These are phyloP conservation scores for Zophobas morio DNA, from an alignment of 1,140 invertebrate genomes.

Conservation along the genomic window DNA sequence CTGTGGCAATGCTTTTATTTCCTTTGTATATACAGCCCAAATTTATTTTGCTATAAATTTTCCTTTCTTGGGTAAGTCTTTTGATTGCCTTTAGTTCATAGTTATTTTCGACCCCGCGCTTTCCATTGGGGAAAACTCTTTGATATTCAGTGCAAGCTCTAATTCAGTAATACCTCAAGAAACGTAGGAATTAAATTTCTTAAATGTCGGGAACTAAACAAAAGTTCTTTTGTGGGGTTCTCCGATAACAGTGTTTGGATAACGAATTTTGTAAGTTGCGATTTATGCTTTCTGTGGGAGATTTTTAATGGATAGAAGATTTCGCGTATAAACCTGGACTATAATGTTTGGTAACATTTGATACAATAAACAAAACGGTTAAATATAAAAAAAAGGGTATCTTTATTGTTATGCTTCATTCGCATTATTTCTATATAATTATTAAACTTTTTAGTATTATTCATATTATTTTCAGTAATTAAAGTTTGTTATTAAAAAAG, in stretches of 20 bases:
- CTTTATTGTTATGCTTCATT: no score
- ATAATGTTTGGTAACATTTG: no score
- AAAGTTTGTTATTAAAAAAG: no score
- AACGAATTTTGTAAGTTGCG: not conserved
- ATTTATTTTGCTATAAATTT: slow-evolving; percentile 23
- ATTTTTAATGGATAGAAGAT: no score
- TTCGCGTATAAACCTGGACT: no score
- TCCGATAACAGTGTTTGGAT: not conserved
- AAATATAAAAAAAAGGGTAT: no score
- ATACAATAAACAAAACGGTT: no score
- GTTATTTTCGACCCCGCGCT: not conserved
- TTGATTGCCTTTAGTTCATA: slow-evolving; percentile 4
- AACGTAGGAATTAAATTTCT: not conserved
- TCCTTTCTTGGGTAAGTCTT: not conserved
- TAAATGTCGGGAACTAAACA: not conserved
- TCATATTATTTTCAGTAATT: no score
- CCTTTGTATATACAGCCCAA: slow-evolving; percentile 1
- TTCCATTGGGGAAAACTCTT: not conserved
- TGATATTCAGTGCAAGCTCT: not conserved
- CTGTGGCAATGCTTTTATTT: not conserved
- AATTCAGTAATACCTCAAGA: not conserved
- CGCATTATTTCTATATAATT: no score
- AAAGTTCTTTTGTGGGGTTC: not conserved
- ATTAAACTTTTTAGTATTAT: no score
- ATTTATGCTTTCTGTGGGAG: not conserved